Base-by-base conservation (phyloP, 2,113 vertebrate species). In the Stictonetta naevosa region DNA sequence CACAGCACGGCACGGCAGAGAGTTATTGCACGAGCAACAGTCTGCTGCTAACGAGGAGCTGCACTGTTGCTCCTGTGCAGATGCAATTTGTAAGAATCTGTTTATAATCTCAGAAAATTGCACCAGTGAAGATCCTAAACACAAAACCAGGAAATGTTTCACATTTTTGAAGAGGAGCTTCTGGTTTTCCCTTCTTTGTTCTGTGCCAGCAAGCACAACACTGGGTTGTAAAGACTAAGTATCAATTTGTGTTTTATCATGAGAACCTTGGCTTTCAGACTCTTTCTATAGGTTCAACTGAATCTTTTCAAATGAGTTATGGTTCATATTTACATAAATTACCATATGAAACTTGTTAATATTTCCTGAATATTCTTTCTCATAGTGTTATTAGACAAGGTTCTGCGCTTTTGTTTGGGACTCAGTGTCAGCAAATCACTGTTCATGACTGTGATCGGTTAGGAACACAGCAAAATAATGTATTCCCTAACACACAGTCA, bases 291-390 rank as follows among this genome's bases (percentile, higher is more conserved):
- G 96, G 93, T 97, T 84, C 73, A 86, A 74, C 93, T 40, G 80
- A 92, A 94, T 88, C 88, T 98, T 96, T 98, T 97, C 96, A 95
- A 93, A 95, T 95, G 95, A 97, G 89, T 98, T 98, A 98, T 95
- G 93, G 95, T 28, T 87, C 97, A 55, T 75, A 98, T 98, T 98
- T 98, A 94, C 98, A 98, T 98, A 98, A 97, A 98, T 98, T 98
- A 97, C 96, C 97, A 97, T 97, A 91, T 9, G 50, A 96, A 97
- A 97, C 96, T 97, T 97, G 95, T 95, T 98, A 97, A 97, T 98
- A 97, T 97, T 96, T 98, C 91, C 93, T 92, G 92, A 95, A 79
- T 97, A 94, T 90, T 90, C 88, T 94, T 97, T 97, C 94, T 93
- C 95, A 86, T 52, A 77, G 94, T 71, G 62, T 97, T 90, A 95